Percentiles rank a stretch among this genome's conserved stretches.
These are phyloP conservation scores for Cirrhinus mrigala DNA, from an alignment of 2,797 vertebrate genomes.

Conservation along the genomic window DNA sequence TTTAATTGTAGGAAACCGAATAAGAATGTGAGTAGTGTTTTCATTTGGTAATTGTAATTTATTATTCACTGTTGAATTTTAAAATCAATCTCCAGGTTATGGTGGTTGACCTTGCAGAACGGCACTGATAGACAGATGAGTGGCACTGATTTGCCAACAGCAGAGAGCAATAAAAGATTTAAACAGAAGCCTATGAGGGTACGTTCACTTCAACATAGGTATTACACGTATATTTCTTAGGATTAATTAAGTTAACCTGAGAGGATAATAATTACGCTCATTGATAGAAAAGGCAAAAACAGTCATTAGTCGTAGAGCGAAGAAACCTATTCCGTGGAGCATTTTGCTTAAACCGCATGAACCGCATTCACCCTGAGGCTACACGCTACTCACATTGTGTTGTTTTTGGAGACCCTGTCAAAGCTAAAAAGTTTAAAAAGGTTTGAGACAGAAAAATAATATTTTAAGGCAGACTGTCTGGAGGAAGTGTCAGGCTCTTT, in stretches of 20 bases:
- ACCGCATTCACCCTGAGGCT: slow-evolving; percentile 17
- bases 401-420: slow-evolving; percentile 22
- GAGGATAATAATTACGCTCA: slow-evolving; percentile 65
- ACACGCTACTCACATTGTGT: neutral
- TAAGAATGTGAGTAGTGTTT: slow-evolving; percentile 16
- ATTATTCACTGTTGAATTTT: slow-evolving; percentile 10
- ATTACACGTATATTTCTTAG: slow-evolving; percentile 55
- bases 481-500: neutral
- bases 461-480: slow-evolving; percentile 28
- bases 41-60: slow-evolving; percentile 19
- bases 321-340: slow-evolving; percentile 58
- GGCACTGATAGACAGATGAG: neutral
- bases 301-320: slow-evolving; percentile 66
- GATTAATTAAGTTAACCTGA: slow-evolving; percentile 66
- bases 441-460: neutral
- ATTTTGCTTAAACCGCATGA: slow-evolving; percentile 56
- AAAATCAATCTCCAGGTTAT: slow-evolving; percentile 40
- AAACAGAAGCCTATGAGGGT: neutral
- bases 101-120: neutral
- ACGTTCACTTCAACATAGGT: slow-evolving; percentile 25
- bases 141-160: slow-evolving; percentile 17
- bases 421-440: neutral
- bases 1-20: slow-evolving; percentile 56
- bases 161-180: slow-evolving; percentile 17
- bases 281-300: slow-evolving; percentile 64